A percentile compares a stretch with the other conserved stretches of the same genome.
Evolutionary conservation across 2,797 vertebrate genomes (phyloP).

Genomic region (Chelmon rostratus): DNA sequence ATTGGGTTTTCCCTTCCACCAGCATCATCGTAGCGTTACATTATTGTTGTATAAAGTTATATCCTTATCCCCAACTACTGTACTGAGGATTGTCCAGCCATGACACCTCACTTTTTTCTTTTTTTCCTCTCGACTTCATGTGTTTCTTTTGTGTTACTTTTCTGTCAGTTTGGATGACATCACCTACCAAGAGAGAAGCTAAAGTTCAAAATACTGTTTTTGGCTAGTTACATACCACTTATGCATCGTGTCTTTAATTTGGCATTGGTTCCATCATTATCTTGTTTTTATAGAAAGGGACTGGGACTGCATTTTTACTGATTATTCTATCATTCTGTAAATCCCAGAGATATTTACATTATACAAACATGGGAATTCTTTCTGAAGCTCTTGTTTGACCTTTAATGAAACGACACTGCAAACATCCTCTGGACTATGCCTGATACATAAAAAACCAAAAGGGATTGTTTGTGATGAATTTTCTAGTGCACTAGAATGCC

Average conservation of each 20-base stretch:
- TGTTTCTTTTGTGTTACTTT: constrained; percentile 25
- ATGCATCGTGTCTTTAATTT: not conserved
- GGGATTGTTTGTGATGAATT: not conserved
- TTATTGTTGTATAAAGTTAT: constrained; percentile 67
- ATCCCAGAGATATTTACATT: not conserved
- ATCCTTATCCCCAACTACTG: constrained; percentile 59
- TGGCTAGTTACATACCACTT: not conserved
- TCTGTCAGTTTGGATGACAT: constrained; percentile 18
- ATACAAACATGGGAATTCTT: not conserved
- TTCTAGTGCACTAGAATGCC: not conserved
- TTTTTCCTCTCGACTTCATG: not conserved
- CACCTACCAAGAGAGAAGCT: constrained; percentile 1
- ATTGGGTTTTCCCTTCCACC: constrained; percentile 77
- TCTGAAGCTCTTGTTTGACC: not conserved
- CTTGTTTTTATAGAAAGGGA: not conserved
- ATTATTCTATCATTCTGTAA: not conserved
- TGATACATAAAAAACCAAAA: not conserved
- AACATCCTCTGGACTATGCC: not conserved
- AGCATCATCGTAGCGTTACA: constrained; percentile 63
- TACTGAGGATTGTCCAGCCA: constrained; percentile 50
- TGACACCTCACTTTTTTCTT: constrained; percentile 34
- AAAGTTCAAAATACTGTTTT: not conserved
- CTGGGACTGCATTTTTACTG: not conserved
- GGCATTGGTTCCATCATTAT: not conserved
- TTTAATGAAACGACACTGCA: not conserved